phyloP scores from a whole-genome alignment of 2,113 vertebrate species.

The Pluvialis apricaria region DNA sequence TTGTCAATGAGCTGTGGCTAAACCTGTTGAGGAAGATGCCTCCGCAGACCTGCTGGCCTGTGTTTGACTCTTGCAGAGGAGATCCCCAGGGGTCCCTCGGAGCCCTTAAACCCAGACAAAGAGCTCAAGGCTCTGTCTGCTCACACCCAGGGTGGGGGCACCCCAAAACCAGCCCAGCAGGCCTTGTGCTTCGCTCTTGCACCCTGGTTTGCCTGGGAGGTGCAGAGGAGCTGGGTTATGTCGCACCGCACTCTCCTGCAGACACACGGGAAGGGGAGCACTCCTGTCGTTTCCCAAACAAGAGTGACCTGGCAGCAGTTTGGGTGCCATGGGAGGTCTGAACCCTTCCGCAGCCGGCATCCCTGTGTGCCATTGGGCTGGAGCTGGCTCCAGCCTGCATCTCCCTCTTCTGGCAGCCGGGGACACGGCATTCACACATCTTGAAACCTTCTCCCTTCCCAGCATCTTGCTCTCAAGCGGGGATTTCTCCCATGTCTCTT shows the following conservation, averaged over 20 bases:
- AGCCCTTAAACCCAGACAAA: slow-evolving; percentile 3
- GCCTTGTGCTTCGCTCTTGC: not conserved
- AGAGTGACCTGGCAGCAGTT: not conserved
- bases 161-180: not conserved
- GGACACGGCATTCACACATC: fast-evolving
- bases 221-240: not conserved
- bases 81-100: not conserved
- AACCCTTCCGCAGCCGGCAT: fast-evolving
- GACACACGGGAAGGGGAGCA: not conserved
- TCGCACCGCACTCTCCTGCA: fast-evolving
- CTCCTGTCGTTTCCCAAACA: fast-evolving
- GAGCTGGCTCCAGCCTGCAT: not conserved
- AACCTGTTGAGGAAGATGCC: not conserved
- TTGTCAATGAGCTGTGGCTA: not conserved
- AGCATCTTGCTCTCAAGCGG: not conserved
- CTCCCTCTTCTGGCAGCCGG: not conserved
- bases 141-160: not conserved
- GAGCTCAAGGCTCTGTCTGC: not conserved
- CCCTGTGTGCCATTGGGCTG: fast-evolving
- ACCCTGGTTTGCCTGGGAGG: not conserved
- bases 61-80: not conserved
- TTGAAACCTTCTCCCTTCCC: not conserved
- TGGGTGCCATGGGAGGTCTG: not conserved
- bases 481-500: not conserved
- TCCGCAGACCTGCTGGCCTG: not conserved